Percentiles rank a stretch among this genome's conserved stretches.
Conservation (phyloP, 2,888 invertebrate species). For the Charanyca ferruginea region DNA sequence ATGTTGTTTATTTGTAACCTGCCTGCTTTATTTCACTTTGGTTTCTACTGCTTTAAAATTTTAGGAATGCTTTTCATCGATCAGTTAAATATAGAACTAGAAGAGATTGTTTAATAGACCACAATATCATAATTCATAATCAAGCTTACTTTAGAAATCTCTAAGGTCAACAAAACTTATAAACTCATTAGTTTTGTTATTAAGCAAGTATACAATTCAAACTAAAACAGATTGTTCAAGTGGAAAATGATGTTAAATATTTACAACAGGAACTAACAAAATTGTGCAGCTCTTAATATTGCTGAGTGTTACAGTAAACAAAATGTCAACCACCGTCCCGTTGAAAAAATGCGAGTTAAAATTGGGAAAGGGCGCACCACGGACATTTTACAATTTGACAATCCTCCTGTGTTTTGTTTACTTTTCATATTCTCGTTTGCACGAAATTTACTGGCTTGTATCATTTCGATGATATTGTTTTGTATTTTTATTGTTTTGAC, state of each 20-base stretch:
- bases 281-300: constrained; percentile 6
- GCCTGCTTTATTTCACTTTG: too few relatives aligned
- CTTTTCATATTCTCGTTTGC: constrained; percentile 1
- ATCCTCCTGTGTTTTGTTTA: constrained; percentile 4
- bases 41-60: too few relatives aligned
- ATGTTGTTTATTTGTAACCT: too few relatives aligned
- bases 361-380: not conserved
- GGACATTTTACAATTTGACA: not conserved
- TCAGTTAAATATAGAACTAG: too few relatives aligned
- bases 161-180: too few relatives aligned
- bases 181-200: too few relatives aligned
- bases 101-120: too few relatives aligned
- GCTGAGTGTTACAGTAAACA: constrained; percentile 10
- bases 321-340: not conserved
- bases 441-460: not conserved
- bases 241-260: not conserved
- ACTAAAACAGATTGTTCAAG: not conserved
- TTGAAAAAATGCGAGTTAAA: not conserved
- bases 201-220: not conserved
- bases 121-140: too few relatives aligned
- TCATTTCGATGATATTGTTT: not conserved
- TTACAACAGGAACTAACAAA: not conserved
- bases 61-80: too few relatives aligned
- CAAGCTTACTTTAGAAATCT: too few relatives aligned
- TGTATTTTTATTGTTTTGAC: too few relatives aligned